Evolutionary conservation across 2,797 vertebrate species (phyloP), one percentile per base, ranked within the genome.

Genomic region (Coilia nasus): DNA sequence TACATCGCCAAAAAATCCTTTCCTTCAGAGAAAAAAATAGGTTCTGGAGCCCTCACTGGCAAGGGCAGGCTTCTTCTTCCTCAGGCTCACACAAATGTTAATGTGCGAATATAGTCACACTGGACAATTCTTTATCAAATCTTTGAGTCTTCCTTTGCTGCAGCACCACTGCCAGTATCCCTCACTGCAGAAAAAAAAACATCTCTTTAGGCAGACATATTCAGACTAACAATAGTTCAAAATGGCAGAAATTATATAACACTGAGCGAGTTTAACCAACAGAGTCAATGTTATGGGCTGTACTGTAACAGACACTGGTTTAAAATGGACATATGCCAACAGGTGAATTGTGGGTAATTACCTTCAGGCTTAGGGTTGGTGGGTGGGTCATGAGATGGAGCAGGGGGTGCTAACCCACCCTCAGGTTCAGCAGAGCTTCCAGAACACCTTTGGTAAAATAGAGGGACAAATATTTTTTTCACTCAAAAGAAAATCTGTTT

Each of bases 351-450:
- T 44, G 71, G 31, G 17, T 19, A 41, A 44, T 78, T 86, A 90
- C 87, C 88, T 75, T 87, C 83, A 47, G 67, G 0, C 80, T 64
- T 56, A 82, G 54, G 0, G 41, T 25, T 12, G 3, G 31, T 85
- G 44, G 62, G 84, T n/a, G 67, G 64, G 31, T 82, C 83, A 81
- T 67, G 81, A 23, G 54, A 9, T 17, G 81, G 62, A 44, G 14
- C 0, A 64, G 81, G 44, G 10, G 80, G 28, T 44, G 81, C 85
- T 81, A 50, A 60, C 31, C 0, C 23, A 83, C 35, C 83, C 71
- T 88, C 89, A 64, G 86, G 82, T 6, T 89, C 87, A 56, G 83
- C 85, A 83, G 85, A 64, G 54, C 21, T 46, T 71, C 6, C 64
- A 56, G 41, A 64, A 17, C 47, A 81, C 84, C 90, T 92, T 82